phyloP scores from a whole-genome alignment of 1,140 invertebrate genomes.

The Lasaia peninsularis region DNA sequence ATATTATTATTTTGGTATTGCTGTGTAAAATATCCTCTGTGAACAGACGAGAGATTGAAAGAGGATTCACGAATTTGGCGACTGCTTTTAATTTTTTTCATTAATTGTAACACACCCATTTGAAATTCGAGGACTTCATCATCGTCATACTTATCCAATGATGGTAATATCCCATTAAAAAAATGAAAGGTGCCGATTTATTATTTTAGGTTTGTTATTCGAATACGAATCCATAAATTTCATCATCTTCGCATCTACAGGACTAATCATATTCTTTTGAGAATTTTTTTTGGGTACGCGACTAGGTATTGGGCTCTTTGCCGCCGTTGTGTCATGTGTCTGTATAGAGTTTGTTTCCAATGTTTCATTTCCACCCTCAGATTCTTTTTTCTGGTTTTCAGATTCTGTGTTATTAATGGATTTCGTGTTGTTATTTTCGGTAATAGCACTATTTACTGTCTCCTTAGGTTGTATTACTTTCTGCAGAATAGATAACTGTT shows the following conservation, averaged over 20 bases:
- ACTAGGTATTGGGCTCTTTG: constrained; percentile 20
- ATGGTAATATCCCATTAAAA: constrained; percentile 31
- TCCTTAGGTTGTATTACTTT: constrained; percentile 28
- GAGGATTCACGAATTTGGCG: constrained; percentile 25
- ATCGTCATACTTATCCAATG: constrained; percentile 30
- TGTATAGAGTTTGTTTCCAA: constrained; percentile 23
- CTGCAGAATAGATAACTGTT: constrained; percentile 27
- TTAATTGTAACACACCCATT: constrained; percentile 32
- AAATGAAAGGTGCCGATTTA: constrained; percentile 33
- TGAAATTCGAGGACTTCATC: constrained; percentile 33
- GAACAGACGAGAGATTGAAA: constrained; percentile 27
- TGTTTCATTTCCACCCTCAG: constrained; percentile 22
- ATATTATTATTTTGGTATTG: constrained; percentile 26
- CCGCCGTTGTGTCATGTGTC: constrained; percentile 19
- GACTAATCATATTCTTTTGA: constrained; percentile 17
- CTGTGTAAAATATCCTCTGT: constrained; percentile 28
- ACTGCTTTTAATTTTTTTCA: constrained; percentile 36
- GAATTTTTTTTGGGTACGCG: constrained; percentile 23
- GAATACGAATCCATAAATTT: constrained; percentile 30
- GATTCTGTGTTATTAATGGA: constrained; percentile 20
- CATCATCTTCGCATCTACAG: constrained; percentile 29
- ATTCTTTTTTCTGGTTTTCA: constrained; percentile 22
- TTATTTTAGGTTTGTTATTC: constrained; percentile 29
- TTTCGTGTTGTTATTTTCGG: constrained; percentile 17
- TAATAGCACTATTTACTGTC: constrained; percentile 22